These are phyloP conservation scores for Amphiprion percula DNA, from an alignment of 2,113 vertebrate species.

Conservation along the genomic window DNA sequence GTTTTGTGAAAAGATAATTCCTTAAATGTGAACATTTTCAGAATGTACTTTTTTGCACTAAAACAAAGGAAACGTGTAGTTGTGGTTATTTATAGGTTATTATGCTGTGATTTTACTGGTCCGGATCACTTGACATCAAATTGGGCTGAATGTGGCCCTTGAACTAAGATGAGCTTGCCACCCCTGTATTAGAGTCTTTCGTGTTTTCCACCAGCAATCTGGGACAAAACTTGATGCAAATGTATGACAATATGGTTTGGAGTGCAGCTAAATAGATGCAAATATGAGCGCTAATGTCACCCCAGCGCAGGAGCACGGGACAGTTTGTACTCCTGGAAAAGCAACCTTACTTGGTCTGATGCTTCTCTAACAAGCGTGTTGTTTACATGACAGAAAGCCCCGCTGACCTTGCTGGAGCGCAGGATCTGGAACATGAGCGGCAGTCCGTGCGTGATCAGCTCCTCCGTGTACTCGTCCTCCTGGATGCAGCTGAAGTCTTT, in stretches of 20 bases:
- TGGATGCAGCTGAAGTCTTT: slow-evolving; percentile 87
- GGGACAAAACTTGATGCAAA: slow-evolving; percentile 46
- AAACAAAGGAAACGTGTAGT: no score
- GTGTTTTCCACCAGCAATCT: background rate
- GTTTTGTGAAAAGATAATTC: no score
- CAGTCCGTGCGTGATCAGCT: slow-evolving; percentile 86
- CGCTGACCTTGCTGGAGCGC: slow-evolving; percentile 83
- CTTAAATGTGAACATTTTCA: no score
- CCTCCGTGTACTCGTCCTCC: slow-evolving; percentile 87
- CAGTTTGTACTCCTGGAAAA: slow-evolving; percentile 32
- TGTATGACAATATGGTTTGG: slow-evolving; percentile 45
- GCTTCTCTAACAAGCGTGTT: slow-evolving; percentile 42
- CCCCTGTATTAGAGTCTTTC: no score
- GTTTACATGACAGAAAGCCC: slow-evolving; percentile 38
- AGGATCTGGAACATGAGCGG: slow-evolving; percentile 89
- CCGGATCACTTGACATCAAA: no score
- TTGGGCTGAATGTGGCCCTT: no score
- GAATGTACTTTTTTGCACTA: no score
- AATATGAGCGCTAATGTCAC: slow-evolving; percentile 51
- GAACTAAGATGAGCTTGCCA: no score
- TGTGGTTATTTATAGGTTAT: no score
- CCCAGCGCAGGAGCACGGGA: background rate
- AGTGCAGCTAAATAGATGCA: slow-evolving; percentile 49
- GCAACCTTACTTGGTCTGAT: slow-evolving; percentile 22
- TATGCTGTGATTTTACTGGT: no score